Evolutionary conservation across 2,888 invertebrate species (phyloP), one percentile per base, ranked within the genome.

Genomic region (Cyrtodaria siliqua): DNA sequence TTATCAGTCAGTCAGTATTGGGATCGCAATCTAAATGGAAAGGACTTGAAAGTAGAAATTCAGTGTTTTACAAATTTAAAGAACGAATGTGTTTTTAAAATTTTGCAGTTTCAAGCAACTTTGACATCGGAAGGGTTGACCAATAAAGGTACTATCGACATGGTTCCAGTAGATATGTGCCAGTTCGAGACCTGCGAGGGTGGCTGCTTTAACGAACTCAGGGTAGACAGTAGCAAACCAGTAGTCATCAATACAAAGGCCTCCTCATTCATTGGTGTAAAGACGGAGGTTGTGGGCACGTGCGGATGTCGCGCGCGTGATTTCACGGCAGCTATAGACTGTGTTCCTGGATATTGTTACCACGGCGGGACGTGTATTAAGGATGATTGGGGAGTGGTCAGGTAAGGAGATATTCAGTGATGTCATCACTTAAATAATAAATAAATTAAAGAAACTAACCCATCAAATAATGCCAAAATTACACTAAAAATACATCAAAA

Each of bases 211-310:
- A 99, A 99, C 93, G 95, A 96, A 24, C 94, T 99, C 80, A 97
- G 97, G 16, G 85, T 91, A 8, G 84, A 83, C 64, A 27, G 85
- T 59, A 59, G 23, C 16, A 76, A 78, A 47, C 91, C 92, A 1
- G 83, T 85, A 89, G 96, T 99, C 96, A 98, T 99, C 1, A 98
- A 98, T 93, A 97, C 99, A 16, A 99, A 99, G 91, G 97, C 97
- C 93, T 99, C 99, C 0, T 97, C 99, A 0, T 94, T 99, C 74
- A 98, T 99, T 33, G 99, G 99, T 12, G 98, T 99, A 0, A 95
- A 98, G 69, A 97, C 99, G 0, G 97, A 97, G 92, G 97, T 98
- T 0, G 94, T 97, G 79, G 97, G 98, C 0, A 97, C 97, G 90
- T 99, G 88, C 64, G 88, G 86, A 1, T 91, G 90, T 74, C 74